Evolutionary conservation across 2,113 vertebrate genomes (phyloP).

Genomic region (Gavialis gangeticus): DNA sequence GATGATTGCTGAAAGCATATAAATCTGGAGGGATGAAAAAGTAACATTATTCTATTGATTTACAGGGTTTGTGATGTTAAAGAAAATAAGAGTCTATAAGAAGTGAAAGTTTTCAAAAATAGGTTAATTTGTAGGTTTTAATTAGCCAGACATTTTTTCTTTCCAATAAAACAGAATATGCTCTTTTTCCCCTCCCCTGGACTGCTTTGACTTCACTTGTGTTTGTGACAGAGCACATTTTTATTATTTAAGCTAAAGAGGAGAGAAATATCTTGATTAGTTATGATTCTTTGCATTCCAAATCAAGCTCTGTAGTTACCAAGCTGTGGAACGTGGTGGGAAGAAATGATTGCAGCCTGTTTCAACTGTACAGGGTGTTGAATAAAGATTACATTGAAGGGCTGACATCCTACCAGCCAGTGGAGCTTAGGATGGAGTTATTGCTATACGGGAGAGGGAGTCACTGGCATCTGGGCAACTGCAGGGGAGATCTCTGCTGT

Average conservation of each 20-base stretch:
- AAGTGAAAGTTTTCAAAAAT: neutral
- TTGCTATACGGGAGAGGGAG: neutral
- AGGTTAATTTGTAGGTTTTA: neutral
- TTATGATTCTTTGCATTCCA: conserved; percentile 16
- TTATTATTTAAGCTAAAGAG: conserved; percentile 20
- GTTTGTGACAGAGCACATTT: neutral
- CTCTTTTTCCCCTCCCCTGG: neutral
- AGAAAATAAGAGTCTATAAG: neutral
- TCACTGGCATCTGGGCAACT: neutral
- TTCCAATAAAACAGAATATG: neutral
- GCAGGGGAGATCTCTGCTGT: neutral
- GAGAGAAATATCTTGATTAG: conserved; percentile 45
- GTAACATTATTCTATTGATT: neutral
- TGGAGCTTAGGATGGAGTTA: accelerated
- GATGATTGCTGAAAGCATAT: neutral
- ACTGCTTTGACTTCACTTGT: neutral
- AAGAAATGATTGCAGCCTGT: conserved; percentile 50
- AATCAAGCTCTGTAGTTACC: conserved; percentile 44
- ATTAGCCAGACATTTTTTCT: neutral
- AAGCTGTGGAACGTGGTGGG: conserved; percentile 29
- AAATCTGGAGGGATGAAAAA: neutral
- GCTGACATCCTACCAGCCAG: neutral
- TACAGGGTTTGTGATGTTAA: neutral
- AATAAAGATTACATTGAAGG: conserved; percentile 15
- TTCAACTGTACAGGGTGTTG: conserved; percentile 31